Percentiles rank a stretch among this genome's conserved stretches.
phyloP scores from a whole-genome alignment of 2,888 invertebrate genomes.

The Acanthosepion lycidas region DNA sequence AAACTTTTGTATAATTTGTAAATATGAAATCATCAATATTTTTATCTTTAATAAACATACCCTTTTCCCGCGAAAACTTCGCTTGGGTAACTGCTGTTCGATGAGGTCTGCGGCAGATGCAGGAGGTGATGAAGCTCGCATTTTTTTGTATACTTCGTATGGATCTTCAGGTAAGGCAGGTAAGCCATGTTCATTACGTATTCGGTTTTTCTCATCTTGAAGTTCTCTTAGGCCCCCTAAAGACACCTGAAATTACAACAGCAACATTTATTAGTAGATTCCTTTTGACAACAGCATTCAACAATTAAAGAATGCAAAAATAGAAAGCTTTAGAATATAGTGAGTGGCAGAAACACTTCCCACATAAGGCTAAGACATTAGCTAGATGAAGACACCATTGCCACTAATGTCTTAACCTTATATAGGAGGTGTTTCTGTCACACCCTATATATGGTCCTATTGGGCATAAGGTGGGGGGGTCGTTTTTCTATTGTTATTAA shows the following conservation, averaged over 20 bases:
- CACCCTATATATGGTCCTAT: too few species aligned
- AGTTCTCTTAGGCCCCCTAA: slow-evolving; percentile 92
- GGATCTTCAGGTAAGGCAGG: slow-evolving; percentile 91
- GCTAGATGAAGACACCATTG: too few species aligned
- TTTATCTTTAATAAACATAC: slow-evolving; percentile 54
- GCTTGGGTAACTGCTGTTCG: slow-evolving; percentile 71
- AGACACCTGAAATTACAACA: slow-evolving; percentile 76
- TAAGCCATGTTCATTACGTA: slow-evolving; percentile 81
- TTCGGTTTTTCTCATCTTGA: slow-evolving; percentile 82
- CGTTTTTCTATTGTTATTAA: too few species aligned
- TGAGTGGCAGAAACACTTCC: too few species aligned
- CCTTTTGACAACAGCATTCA: too few species aligned
- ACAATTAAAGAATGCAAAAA: too few species aligned
- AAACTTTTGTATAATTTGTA: slow-evolving; percentile 6
- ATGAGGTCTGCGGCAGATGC: slow-evolving; percentile 87
- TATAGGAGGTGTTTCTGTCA: too few species aligned
- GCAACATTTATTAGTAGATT: background rate
- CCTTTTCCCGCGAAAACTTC: slow-evolving; percentile 61
- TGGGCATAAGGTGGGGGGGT: too few species aligned
- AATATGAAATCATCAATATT: background rate
- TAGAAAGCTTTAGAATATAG: too few species aligned
- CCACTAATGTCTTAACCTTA: too few species aligned
- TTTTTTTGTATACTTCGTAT: slow-evolving; percentile 91
- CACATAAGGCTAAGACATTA: too few species aligned
- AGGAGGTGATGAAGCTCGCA: slow-evolving; percentile 96